Conservation (phyloP, 2,113 vertebrate genomes). For the Phalacrocorax carbo region DNA sequence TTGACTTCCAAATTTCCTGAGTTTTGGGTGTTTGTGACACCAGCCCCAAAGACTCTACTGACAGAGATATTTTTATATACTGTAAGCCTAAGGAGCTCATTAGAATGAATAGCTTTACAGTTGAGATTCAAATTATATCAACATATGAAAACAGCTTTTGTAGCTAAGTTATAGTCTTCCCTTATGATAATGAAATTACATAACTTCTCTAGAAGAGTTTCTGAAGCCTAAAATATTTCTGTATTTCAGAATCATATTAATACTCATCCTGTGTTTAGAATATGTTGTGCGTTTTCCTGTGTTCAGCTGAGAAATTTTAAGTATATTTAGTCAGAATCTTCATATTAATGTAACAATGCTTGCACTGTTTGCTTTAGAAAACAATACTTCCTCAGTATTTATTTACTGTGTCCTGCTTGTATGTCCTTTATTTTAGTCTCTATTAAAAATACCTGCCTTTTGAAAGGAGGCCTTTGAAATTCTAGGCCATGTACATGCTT, state of each 20-base stretch:
- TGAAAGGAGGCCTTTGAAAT: neutral
- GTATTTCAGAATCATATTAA: neutral
- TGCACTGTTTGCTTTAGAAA: neutral
- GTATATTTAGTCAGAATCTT: neutral
- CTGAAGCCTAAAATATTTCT: neutral
- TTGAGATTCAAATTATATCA: neutral
- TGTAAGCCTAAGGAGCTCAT: neutral
- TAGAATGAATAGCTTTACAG: neutral
- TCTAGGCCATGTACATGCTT: neutral
- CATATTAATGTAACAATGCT: neutral
- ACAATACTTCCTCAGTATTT: neutral
- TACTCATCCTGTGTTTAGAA: neutral
- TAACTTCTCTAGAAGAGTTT: neutral
- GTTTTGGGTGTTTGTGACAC: neutral
- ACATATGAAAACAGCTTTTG: neutral
- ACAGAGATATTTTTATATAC: neutral
- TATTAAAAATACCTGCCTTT: neutral
- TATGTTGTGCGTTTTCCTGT: neutral
- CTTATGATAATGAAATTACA: neutral
- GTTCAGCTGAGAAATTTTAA: neutral
- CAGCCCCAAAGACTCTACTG: neutral
- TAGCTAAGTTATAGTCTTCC: neutral
- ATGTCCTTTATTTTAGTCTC: neutral
- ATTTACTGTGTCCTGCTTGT: neutral
- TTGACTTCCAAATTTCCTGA: neutral